phyloP scores from a whole-genome alignment of 2,797 vertebrate genomes.

The Hozukius guyotensis region DNA sequence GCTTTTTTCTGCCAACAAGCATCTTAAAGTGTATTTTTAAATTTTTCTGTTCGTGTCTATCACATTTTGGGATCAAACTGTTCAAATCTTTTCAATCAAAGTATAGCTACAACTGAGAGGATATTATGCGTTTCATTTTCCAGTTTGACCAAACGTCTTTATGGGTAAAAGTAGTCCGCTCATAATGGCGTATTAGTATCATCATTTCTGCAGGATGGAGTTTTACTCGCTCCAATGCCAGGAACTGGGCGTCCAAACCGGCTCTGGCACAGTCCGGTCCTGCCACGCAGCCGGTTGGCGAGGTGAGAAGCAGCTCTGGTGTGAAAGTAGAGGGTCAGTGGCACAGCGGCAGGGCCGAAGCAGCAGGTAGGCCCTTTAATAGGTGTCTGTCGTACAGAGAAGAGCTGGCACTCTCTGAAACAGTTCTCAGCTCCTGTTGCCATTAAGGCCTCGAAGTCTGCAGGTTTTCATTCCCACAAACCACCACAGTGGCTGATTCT shows the following conservation, averaged over 20 bases:
- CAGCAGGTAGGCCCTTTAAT: slow-evolving; percentile 48
- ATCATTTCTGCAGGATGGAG: background rate
- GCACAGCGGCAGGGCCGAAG: background rate
- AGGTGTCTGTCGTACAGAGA: background rate
- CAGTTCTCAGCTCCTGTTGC: background rate
- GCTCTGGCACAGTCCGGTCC: background rate
- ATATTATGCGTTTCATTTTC: background rate
- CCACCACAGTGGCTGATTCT: slow-evolving; percentile 1
- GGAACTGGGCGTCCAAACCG: background rate
- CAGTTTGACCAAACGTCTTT: background rate
- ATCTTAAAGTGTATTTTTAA: background rate
- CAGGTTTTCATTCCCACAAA: slow-evolving; percentile 40
- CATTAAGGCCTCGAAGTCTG: slow-evolving; percentile 19
- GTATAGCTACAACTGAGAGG: background rate
- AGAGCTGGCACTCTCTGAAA: slow-evolving; percentile 33
- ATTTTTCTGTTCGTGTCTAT: background rate
- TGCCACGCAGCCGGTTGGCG: slow-evolving; percentile 8
- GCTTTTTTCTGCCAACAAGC: background rate
- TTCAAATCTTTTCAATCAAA: background rate
- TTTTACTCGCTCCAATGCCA: background rate
- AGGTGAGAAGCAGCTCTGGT: slow-evolving; percentile 34
- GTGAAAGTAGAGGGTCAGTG: slow-evolving; percentile 44
- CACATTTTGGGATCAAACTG: background rate
- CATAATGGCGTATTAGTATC: background rate
- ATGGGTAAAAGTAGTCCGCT: background rate